Evolutionary conservation across 2,113 vertebrate species (phyloP).

Genomic region (Phaethornis superciliosus): DNA sequence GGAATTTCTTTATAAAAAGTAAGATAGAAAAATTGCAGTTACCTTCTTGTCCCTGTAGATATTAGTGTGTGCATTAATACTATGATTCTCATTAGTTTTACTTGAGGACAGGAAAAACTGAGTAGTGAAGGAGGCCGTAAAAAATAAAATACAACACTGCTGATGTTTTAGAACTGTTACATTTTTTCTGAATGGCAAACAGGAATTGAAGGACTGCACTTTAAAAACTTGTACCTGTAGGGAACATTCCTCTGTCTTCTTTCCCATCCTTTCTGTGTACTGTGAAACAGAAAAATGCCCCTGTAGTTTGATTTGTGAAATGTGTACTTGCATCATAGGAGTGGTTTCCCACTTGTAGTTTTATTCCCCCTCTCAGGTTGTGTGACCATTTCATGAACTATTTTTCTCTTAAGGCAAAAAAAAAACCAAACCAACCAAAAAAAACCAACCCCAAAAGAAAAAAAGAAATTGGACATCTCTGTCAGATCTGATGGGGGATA

Average conservation of each 20-base stretch:
- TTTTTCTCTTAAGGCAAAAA: not conserved
- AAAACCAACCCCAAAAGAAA: not conserved
- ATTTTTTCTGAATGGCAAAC: not conserved
- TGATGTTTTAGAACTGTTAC: not conserved
- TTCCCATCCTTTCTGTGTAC: not conserved
- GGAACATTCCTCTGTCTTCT: not conserved
- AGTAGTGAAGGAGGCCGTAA: not conserved
- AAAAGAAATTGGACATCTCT: not conserved
- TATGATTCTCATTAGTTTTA: not conserved
- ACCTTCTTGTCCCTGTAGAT: not conserved
- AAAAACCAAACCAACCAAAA: too few relatives aligned
- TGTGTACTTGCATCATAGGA: not conserved
- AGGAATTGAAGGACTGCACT: not conserved
- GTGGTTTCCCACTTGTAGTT: not conserved
- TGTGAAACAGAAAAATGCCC: not conserved
- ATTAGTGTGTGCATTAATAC: not conserved
- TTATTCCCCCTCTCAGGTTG: not conserved
- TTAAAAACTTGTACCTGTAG: not conserved
- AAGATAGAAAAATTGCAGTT: conserved; percentile 47
- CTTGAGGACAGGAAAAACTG: not conserved
- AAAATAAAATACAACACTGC: not conserved
- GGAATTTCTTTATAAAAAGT: conserved; percentile 99
- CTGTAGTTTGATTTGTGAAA: not conserved
- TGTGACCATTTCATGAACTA: not conserved
- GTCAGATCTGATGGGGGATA: not conserved